A percentile compares a stretch with the other conserved stretches of the same genome.
Conservation (phyloP, 2,888 invertebrate species). For the Geotrupes spiniger region DNA sequence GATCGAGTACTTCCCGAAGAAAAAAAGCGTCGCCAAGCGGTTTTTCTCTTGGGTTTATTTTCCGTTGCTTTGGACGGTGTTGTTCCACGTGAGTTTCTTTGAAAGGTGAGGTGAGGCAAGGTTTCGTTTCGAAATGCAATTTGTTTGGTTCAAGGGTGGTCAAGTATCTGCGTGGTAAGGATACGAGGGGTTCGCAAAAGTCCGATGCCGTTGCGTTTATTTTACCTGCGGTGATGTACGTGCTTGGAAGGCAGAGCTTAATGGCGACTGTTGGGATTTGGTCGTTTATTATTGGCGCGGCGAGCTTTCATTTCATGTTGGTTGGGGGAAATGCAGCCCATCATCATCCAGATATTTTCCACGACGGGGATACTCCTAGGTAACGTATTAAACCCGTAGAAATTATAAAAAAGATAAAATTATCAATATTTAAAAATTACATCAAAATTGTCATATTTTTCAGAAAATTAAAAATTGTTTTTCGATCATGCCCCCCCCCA, state of each 20-base stretch:
- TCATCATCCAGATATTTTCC: conserved; percentile 73
- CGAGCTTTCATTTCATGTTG: conserved; percentile 59
- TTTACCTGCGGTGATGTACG: conserved; percentile 29
- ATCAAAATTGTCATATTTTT: too few species aligned
- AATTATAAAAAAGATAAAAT: too few species aligned
- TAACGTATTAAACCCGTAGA: conserved; percentile 40
- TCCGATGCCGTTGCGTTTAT: conserved; percentile 43
- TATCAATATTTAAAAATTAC: too few species aligned
- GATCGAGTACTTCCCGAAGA: conserved; percentile 61
- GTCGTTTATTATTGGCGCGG: conserved; percentile 55
- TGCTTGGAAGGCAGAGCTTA: conserved; percentile 38
- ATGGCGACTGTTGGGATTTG: conserved; percentile 51
- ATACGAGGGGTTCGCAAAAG: conserved; percentile 32
- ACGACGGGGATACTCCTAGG: conserved; percentile 70
- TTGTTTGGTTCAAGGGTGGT: conserved; percentile 6
- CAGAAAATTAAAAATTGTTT: too few species aligned
- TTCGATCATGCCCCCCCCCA: too few species aligned
- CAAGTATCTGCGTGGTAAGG: conserved; percentile 7
- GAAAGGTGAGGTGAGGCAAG: conserved; percentile 20
- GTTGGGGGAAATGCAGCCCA: conserved; percentile 72
- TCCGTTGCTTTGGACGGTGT: conserved; percentile 41
- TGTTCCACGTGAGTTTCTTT: conserved; percentile 17
- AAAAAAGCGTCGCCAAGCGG: conserved; percentile 55
- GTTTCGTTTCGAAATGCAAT: not conserved
- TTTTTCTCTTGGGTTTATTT: conserved; percentile 56